Base-by-base conservation (phyloP, 1,140 invertebrate species). In the Lucilia sericata region DNA sequence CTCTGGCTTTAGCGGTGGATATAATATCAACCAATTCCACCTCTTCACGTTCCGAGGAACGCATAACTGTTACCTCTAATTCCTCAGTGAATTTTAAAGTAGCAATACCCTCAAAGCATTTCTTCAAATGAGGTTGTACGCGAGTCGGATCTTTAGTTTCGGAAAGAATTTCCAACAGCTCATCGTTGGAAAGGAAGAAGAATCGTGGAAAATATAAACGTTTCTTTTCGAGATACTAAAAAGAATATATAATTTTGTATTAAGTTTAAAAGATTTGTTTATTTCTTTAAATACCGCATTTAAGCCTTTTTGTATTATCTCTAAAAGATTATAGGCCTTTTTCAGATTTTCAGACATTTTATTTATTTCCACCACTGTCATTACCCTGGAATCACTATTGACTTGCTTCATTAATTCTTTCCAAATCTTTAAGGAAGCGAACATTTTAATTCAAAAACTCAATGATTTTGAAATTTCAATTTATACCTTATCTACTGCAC, bases 101-200 rank as follows among this genome's bases (percentile, higher is more conserved):
- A 7, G 95, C 95, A 85, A 99, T 98, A 36, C 98, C 97, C 91
- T 98, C 96, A 92, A 98, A 99, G 91, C 97, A 99, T 89, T 99
- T 99, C 93, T 98, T 99, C 82, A 99, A 92, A 93, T 99, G 97
- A n/a, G 97, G 97, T 90, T 99, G 98, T n/a, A 99, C 97, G 86
- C 96, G 93, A 84, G 95, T 98, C 0, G 98, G 98, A 93, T 99
- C 97, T 92, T 99, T 99, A 0, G 98, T 99, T 92, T 99, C 97
- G 0, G 98, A 98, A 55, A 99, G 91, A 88, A 99, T 99, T 92
- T 99, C 98, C 21, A 99, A 92, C 34, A 99, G 91, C 91, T 99
- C 98, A 90, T 99, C 98, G 91, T 99, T 99, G 8, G 98, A 99
- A 19, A 99, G 92, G 92, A 99, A 99, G 94, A 99, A 99, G 93